Evolutionary conservation across 2,888 invertebrate genomes (phyloP).

Genomic region (Sussaba pulchella): DNA sequence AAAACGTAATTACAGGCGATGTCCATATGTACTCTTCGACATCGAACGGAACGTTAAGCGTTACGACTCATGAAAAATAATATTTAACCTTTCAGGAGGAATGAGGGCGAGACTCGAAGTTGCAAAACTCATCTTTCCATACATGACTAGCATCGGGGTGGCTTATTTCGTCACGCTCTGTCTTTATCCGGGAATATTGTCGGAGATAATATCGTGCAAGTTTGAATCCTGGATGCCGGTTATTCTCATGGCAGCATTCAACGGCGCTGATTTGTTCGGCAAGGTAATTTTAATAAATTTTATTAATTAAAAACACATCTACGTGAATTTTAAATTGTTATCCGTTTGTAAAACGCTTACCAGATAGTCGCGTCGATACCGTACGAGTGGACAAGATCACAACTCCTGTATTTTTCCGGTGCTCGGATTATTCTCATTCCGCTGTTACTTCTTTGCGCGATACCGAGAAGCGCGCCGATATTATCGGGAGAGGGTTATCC

Average conservation of each 20-base stretch:
- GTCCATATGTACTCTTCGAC: too few species aligned
- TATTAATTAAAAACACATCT: too few species aligned
- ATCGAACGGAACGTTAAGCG: too few species aligned
- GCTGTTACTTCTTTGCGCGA: slow-evolving; percentile 92
- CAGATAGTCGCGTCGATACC: slow-evolving; percentile 92
- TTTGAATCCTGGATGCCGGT: slow-evolving; percentile 97
- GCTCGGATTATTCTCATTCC: slow-evolving; percentile 92
- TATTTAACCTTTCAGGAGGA: slow-evolving; percentile 86
- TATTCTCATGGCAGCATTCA: slow-evolving; percentile 95
- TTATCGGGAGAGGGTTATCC: slow-evolving; percentile 89
- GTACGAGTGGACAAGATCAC: slow-evolving; percentile 93
- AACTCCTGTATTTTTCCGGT: slow-evolving; percentile 91
- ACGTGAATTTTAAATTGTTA: too few species aligned
- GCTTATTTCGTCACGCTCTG: slow-evolving; percentile 96
- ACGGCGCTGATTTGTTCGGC: slow-evolving; percentile 94
- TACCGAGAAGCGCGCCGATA: slow-evolving; percentile 91
- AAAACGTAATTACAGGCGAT: slow-evolving; percentile 82
- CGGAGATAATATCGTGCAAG: slow-evolving; percentile 93
- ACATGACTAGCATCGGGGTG: slow-evolving; percentile 95
- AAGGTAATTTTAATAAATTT: too few species aligned
- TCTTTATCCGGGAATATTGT: slow-evolving; percentile 95
- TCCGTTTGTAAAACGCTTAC: too few species aligned
- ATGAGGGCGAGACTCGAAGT: slow-evolving; percentile 91
- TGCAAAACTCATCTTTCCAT: slow-evolving; percentile 93
- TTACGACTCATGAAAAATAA: too few species aligned